Conservation (phyloP, 2,797 vertebrate species). For the Galaxias olidus region DNA sequence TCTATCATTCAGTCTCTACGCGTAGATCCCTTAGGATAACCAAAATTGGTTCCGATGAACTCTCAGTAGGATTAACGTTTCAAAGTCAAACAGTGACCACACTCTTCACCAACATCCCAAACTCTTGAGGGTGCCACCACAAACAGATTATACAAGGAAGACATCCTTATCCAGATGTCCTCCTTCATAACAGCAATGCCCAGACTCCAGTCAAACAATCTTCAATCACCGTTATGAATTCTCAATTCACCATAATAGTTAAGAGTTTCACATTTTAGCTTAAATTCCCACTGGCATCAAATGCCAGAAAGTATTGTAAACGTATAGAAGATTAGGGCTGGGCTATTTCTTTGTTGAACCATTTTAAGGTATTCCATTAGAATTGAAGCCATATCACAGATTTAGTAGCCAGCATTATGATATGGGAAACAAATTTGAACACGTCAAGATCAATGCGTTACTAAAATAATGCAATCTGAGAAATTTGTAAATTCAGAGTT, state of each 20-base stretch:
- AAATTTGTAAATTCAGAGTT: no score
- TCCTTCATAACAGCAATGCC: constrained; percentile 16
- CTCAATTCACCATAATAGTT: no score
- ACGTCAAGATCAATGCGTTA: no score
- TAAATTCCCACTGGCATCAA: not conserved
- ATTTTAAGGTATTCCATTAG: constrained; percentile 66
- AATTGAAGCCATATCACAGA: constrained; percentile 11
- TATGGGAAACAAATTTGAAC: constrained; percentile 9
- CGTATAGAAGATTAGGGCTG: constrained; percentile 64
- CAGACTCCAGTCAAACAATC: not conserved
- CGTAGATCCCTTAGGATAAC: constrained; percentile 48
- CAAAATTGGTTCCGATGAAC: constrained; percentile 50
- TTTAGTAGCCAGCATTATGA: not conserved
- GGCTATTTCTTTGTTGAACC: constrained; percentile 64
- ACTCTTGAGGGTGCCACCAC: constrained; percentile 33
- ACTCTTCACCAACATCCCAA: constrained; percentile 38
- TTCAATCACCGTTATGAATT: not conserved
- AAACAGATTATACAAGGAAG: constrained; percentile 43
- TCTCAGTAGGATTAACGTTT: constrained; percentile 25
- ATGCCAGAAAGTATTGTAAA: constrained; percentile 4
- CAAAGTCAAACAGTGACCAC: constrained; percentile 38
- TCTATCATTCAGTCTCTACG: constrained; percentile 31
- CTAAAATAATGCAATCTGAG: no score
- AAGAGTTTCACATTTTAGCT: no score
- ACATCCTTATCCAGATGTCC: constrained; percentile 13